Percentiles rank a stretch among this genome's conserved stretches.
Evolutionary conservation across 2,797 vertebrate genomes (phyloP).

Genomic region (Galago senegalensis): DNA sequence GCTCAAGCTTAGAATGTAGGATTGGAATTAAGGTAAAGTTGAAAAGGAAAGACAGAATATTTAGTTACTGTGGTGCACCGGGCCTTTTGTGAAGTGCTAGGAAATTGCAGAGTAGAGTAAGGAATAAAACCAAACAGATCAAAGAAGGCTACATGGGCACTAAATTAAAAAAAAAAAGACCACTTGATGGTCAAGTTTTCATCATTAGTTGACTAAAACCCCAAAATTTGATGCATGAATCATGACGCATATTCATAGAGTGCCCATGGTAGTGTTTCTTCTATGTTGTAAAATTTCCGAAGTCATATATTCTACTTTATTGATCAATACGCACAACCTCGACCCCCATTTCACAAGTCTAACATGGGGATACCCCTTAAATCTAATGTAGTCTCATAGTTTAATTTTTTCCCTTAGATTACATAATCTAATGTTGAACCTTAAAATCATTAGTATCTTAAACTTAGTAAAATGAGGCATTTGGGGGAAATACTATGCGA

Average conservation of each 20-base stretch:
- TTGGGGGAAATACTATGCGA: neutral
- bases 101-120: neutral
- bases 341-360: neutral
- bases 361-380: neutral
- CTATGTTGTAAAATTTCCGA: constrained; percentile 37
- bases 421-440: neutral
- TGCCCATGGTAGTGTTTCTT: neutral
- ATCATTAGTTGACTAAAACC: constrained; percentile 10
- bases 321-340: neutral
- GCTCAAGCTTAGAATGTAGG: constrained; percentile 14
- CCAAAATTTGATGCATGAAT: neutral
- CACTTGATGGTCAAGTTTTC: neutral
- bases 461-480: constrained; percentile 44
- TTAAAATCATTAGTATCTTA: constrained; percentile 34
- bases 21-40: neutral
- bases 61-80: neutral
- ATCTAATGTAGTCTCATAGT: neutral
- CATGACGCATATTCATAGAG: neutral
- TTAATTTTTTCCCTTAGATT: neutral
- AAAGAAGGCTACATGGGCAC: neutral
- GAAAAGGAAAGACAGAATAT: neutral
- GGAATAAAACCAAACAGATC: neutral
- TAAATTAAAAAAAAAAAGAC: constrained; percentile 18
- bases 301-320: neutral
- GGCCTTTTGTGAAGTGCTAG: neutral